These are phyloP conservation scores for Chloebia gouldiae DNA, from an alignment of 2,113 vertebrate species.

Conservation along the genomic window DNA sequence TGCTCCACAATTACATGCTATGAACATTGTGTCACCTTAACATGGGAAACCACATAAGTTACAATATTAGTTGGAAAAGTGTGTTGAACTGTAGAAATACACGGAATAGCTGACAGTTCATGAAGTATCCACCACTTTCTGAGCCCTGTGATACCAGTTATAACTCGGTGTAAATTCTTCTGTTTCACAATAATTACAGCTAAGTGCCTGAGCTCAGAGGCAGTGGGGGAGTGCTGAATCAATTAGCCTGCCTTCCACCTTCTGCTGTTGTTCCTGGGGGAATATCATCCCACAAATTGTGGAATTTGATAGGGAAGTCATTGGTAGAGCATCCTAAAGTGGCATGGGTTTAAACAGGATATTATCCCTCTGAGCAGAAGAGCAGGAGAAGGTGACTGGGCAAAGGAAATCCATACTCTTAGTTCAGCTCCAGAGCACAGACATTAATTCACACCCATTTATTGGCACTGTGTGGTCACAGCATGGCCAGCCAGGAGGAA, in stretches of 20 bases:
- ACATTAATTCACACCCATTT: neutral
- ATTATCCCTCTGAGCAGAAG: neutral
- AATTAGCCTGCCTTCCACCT: conserved; percentile 1
- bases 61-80: neutral
- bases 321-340: neutral
- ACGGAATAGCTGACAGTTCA: neutral
- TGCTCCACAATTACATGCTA: neutral
- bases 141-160: neutral
- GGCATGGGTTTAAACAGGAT: neutral
- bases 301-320: conserved; percentile 1
- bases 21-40: neutral
- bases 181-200: neutral
- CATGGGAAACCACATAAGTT: neutral
- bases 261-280: neutral
- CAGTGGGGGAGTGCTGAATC: neutral
- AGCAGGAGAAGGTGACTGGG: neutral
- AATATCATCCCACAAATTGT: neutral
- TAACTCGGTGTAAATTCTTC: neutral
- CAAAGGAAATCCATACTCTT: neutral
- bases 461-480: neutral
- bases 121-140: neutral
- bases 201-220: neutral
- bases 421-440: neutral
- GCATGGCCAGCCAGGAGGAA: neutral
- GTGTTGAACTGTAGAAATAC: neutral